Evolutionary conservation across 2,113 vertebrate species (phyloP).

Genomic region (Leptobrachium ailaonicum): DNA sequence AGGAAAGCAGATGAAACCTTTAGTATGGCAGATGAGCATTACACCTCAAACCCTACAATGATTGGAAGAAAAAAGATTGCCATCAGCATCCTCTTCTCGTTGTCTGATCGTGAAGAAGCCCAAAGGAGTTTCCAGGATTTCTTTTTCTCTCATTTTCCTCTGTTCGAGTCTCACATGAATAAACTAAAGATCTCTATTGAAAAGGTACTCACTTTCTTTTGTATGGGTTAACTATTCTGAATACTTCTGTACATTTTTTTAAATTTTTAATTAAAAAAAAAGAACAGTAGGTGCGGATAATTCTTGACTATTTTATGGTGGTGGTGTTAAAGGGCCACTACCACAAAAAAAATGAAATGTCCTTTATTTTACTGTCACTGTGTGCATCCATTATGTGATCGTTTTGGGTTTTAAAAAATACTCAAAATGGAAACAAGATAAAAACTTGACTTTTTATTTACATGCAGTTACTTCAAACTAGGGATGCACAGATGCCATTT

Average conservation of each 20-base stretch:
- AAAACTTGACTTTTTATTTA: too few species aligned
- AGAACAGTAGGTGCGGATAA: too few species aligned
- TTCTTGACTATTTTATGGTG: too few species aligned
- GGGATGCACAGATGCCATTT: too few species aligned
- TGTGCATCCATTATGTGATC: too few species aligned
- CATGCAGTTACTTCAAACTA: too few species aligned
- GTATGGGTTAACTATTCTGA: neutral
- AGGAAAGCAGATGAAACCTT: constrained; percentile 85
- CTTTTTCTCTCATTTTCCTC: constrained; percentile 87
- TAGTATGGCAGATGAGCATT: constrained; percentile 82
- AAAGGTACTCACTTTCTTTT: constrained; percentile 67
- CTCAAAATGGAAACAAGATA: too few species aligned
- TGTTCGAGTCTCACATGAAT: constrained; percentile 88
- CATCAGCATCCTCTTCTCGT: constrained; percentile 80
- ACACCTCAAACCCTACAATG: constrained; percentile 76
- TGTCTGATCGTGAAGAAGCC: constrained; percentile 78
- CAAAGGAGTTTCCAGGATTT: constrained; percentile 82
- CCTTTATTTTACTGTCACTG: too few species aligned
- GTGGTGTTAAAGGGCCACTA: too few species aligned
- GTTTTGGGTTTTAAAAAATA: too few species aligned
- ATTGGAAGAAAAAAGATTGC: constrained; percentile 83
- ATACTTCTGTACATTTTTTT: neutral
- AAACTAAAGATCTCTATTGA: constrained; percentile 84
- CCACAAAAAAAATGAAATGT: too few species aligned
- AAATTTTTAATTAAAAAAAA: neutral